Evolutionary conservation across 2,113 vertebrate species (phyloP), one percentile per base, ranked within the genome.

Genomic region (Holacanthus passer): DNA sequence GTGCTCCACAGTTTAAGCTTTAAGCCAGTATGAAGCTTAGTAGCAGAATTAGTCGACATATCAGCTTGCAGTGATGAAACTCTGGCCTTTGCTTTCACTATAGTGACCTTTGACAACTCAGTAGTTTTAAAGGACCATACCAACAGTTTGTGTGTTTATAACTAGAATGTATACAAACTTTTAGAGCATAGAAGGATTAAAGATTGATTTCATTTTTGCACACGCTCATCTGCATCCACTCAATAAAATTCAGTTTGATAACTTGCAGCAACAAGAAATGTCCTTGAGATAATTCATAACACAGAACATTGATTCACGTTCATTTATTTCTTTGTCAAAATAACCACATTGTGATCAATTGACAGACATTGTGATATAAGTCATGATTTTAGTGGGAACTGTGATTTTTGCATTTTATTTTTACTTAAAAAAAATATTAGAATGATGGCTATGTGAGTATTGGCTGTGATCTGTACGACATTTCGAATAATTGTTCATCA

Each of bases 1-100:
- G 45, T 80, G 74, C 70, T 58, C n/a, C 67, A 62, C 35, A 20
- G 53, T 22, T 52, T 47, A 73, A 79, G 70, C 62, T 81, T 48
- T 50, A 29, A 88, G 85, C 70, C 81, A 48, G 73, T 73, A 50
- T 50, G 59, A 88, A 86, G 73, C 82, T 85, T 70, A 71, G 84
- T 47, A 83, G 77, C 79, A 56, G 72, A 71, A 69, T 50, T 20
- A 88, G 73, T 82, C 65, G 45, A 39, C 68, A 47, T 77, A 37
- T 79, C 82, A 76, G 81, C 66, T 73, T 73, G 66, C 50, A 82
- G 81, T 79, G 74, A 81, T 68, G 74, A 73, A 75, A 87, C 45
- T 71, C 37, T 59, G 27, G 39, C 56, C 37, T 70, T 53, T 20
- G 53, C 35, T 80, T 77, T 73, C 63, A 50, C 6, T 22, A 32